Base-by-base conservation (phyloP, 2,888 invertebrate species). In the Scaptomyza caliginosa region DNA sequence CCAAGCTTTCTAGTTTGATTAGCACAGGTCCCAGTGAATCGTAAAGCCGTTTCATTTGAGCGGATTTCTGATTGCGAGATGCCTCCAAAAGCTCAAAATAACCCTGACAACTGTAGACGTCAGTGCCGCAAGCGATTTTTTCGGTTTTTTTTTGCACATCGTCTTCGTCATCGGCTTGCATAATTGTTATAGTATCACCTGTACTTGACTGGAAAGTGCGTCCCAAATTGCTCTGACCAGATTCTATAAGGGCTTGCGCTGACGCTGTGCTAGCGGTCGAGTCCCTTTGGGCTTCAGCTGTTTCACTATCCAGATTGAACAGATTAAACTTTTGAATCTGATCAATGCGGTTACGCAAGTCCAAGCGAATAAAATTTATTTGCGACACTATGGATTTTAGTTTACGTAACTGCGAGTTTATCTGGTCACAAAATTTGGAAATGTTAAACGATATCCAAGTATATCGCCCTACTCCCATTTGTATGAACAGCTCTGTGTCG, bases 361-460 rank as follows among this genome's bases (percentile, higher is more conserved):
- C 94, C 34, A 92, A 91, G 58, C 94, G 94, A 10, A 95, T 94
- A 90, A 95, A 94, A 68, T 94, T 93, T 5, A 96, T 92, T 89
- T 96, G 95, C 11, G 93, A 92, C 43, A 95, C 93, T 8, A 95
- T 93, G 0, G 95, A 94, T 67, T 92, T 92, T 4, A 96, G 89
- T 52, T 91, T 91, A 21, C 93, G 93, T 69, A 94, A 93, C 7
- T 94, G 89, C 24, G 93, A 92, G 48, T 92, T 91, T 74, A 95
- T 94, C 45, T 92, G 92, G 0, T 91, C 88, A 2, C 94, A 93
- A 89, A 95, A 98, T 64, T 96, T 96, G 13, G 92, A 92, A 39
- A 98, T 96, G 23, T 96, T 95, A 11, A 97, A 92, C 0, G 97
- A 96, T 67, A 95, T 95, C 98, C 98, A 98, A 40, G 95, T 96